Conservation (phyloP, 2,113 vertebrate species). For the Alaudala cheleensis region DNA sequence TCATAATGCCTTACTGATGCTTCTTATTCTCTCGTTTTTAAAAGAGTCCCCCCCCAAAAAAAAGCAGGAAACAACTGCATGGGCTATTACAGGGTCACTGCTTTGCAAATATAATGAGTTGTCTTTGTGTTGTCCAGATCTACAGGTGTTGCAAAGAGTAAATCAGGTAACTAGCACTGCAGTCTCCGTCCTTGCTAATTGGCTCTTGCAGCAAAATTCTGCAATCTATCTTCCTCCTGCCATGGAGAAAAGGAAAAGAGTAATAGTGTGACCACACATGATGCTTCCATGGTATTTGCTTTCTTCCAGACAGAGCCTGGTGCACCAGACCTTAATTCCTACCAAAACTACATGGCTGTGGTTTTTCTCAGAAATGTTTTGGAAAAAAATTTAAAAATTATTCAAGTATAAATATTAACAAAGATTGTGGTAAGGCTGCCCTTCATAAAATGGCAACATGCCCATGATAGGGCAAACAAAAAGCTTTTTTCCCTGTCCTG, state of each 20-base stretch:
- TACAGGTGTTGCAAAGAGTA: not conserved
- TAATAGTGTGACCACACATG: not conserved
- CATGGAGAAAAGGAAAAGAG: not conserved
- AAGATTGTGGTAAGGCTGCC: not conserved
- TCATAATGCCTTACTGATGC: not conserved
- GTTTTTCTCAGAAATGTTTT: slow-evolving; percentile 14
- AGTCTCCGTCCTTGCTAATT: not conserved
- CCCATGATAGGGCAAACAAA: not conserved
- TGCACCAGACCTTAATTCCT: not conserved
- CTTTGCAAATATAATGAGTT: not conserved
- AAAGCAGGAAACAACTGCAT: not conserved
- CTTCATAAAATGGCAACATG: not conserved
- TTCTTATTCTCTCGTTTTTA: not conserved
- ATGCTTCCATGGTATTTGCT: not conserved
- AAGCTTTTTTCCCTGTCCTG: not conserved
- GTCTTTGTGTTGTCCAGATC: not conserved
- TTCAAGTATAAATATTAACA: slow-evolving; percentile 12
- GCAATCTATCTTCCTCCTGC: not conserved
- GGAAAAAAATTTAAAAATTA: not conserved
- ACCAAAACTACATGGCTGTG: not conserved
- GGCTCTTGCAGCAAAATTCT: not conserved
- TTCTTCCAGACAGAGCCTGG: not conserved
- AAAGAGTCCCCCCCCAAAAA: not conserved
- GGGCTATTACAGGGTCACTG: not conserved
- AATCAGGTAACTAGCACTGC: not conserved